These are phyloP conservation scores for Takifugu flavidus DNA, from an alignment of 2,113 vertebrate genomes.

Conservation along the genomic window DNA sequence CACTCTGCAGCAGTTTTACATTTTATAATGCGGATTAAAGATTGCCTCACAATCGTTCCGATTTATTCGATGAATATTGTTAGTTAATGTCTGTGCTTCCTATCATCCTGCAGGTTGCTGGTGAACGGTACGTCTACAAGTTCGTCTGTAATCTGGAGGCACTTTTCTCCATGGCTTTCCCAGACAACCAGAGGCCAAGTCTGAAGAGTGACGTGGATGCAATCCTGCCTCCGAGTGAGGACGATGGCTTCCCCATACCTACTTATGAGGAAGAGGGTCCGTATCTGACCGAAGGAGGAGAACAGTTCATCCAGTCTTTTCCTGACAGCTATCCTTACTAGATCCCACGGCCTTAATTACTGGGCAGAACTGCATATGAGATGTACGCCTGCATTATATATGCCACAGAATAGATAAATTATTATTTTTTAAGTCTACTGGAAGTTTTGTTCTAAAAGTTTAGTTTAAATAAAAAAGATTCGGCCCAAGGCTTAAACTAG, in stretches of 20 bases:
- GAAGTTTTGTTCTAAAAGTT: neutral
- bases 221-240: slow-evolving; percentile 40
- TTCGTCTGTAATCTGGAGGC: slow-evolving; percentile 93
- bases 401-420: neutral
- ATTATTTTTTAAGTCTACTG: neutral
- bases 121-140: slow-evolving; percentile 94
- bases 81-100: no score
- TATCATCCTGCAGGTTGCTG: slow-evolving; percentile 79
- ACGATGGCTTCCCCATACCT: slow-evolving; percentile 80
- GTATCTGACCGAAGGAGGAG: slow-evolving; percentile 77
- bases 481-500: no score
- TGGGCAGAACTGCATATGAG: slow-evolving; percentile 27
- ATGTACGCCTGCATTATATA: neutral
- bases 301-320: slow-evolving; percentile 76
- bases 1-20: no score
- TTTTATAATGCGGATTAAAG: no score
- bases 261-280: slow-evolving; percentile 83
- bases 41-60: no score
- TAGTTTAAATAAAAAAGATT: no score
- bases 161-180: slow-evolving; percentile 93
- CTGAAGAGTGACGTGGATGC: slow-evolving; percentile 82
- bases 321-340: slow-evolving; percentile 84
- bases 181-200: slow-evolving; percentile 88
- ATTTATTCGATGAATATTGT: no score
- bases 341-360: slow-evolving; percentile 30